These are phyloP conservation scores for Leptopilina boulardi DNA, from an alignment of 1,140 invertebrate genomes.

Conservation along the genomic window DNA sequence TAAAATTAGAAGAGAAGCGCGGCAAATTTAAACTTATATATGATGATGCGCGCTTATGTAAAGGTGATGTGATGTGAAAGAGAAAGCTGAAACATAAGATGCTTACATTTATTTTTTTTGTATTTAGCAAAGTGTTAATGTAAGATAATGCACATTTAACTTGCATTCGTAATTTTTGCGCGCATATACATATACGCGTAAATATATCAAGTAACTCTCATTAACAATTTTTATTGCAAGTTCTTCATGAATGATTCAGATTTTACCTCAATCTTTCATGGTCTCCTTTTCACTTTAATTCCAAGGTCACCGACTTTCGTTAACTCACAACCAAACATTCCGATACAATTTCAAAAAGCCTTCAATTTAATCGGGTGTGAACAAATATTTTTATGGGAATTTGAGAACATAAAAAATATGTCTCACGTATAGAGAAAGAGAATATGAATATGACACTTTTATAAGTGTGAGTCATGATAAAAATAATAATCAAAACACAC, in stretches of 20 bases:
- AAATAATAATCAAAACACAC: too few relatives aligned
- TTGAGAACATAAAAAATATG: not conserved
- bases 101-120: not conserved
- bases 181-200: not conserved
- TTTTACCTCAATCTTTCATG: slow-evolving; percentile 15
- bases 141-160: slow-evolving; percentile 10
- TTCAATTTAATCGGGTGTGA: not conserved
- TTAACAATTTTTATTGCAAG: slow-evolving; percentile 30
- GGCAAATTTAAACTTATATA: not conserved
- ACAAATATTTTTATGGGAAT: not conserved
- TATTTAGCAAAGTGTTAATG: not conserved
- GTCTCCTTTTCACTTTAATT: slow-evolving; percentile 33
- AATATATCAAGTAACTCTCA: slow-evolving; percentile 16
- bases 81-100: slow-evolving; percentile 18
- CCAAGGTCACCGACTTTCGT: slow-evolving; percentile 29
- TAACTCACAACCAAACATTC: slow-evolving; percentile 19
- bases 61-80: slow-evolving; percentile 26
- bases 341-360: not conserved
- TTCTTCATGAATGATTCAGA: slow-evolving; percentile 28
- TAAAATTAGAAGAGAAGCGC: slow-evolving; percentile 27
- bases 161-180: not conserved
- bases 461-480: not conserved
- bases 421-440: not conserved
- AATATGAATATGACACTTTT: not conserved
- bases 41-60: not conserved